A percentile compares a stretch with the other conserved stretches of the same genome.
Conservation (phyloP, 2,888 invertebrate genomes). For the Noctua fimbriata region DNA sequence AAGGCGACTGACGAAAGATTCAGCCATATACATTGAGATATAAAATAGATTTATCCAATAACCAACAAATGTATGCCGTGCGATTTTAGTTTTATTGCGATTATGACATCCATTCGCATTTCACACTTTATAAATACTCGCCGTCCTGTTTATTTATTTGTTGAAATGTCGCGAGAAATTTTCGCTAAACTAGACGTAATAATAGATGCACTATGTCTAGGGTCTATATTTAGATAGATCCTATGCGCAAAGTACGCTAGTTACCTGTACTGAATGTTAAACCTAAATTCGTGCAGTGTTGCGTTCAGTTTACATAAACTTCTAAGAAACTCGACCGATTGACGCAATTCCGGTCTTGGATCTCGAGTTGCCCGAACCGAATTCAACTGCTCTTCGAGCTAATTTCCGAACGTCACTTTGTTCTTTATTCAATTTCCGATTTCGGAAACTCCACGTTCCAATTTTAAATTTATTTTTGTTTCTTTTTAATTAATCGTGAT, state of each 20-base stretch:
- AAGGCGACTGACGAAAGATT: constrained; percentile 61
- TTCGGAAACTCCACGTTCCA: constrained; percentile 80
- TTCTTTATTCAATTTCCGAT: constrained; percentile 90
- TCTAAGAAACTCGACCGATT: constrained; percentile 84
- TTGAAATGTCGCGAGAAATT: constrained; percentile 40
- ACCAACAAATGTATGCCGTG: constrained; percentile 28
- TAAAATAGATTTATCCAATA: constrained; percentile 58
- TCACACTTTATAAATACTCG: constrained; percentile 46
- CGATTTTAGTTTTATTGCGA: constrained; percentile 57
- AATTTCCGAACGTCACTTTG: constrained; percentile 90
- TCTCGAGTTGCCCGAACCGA: constrained; percentile 81
- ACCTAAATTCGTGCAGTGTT: constrained; percentile 81
- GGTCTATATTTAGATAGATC: constrained; percentile 70
- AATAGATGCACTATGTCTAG: constrained; percentile 51
- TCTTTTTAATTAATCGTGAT: constrained; percentile 71
- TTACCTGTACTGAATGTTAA: constrained; percentile 73
- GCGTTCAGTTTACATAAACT: constrained; percentile 84
- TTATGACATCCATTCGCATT: constrained; percentile 46
- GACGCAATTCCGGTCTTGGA: constrained; percentile 89
- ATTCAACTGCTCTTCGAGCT: constrained; percentile 87
- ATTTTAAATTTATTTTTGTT: constrained; percentile 74
- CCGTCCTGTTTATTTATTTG: constrained; percentile 47
- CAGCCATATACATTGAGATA: constrained; percentile 52
- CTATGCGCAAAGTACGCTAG: constrained; percentile 61
- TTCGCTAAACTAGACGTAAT: constrained; percentile 47